These are phyloP conservation scores for Vanessa tameamea DNA, from an alignment of 1,140 invertebrate species.

Conservation along the genomic window DNA sequence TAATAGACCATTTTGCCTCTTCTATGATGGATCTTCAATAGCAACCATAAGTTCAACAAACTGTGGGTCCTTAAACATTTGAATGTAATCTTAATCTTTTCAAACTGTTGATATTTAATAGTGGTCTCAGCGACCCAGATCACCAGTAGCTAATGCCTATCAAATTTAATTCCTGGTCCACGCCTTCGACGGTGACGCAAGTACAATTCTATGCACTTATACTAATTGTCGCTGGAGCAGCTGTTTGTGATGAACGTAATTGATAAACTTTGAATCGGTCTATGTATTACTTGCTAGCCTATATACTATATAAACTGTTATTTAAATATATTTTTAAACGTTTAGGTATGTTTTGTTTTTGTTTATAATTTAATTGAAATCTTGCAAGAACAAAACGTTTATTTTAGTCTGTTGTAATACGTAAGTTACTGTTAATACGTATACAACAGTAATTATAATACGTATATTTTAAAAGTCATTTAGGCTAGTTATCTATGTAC, in stretches of 20 bases:
- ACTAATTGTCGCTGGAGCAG: conserved; percentile 57
- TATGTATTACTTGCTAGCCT: background rate
- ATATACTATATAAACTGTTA: background rate
- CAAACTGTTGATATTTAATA: conserved; percentile 5
- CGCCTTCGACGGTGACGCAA: conserved; percentile 60
- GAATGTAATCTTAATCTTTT: background rate
- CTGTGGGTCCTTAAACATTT: no score
- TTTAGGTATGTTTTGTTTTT: no score
- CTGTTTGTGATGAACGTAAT: conserved; percentile 38
- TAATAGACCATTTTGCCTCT: no score
- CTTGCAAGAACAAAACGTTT: no score
- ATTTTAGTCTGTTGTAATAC: no score
- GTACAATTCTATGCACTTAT: conserved; percentile 63
- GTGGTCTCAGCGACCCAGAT: background rate
- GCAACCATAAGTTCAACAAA: no score
- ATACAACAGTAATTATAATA: no score
- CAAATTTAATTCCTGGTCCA: conserved; percentile 60
- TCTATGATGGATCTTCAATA: no score
- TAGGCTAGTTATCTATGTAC: no score
- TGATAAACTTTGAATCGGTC: conserved; percentile 16
- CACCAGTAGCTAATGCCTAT: conserved; percentile 38
- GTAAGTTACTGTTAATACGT: no score
- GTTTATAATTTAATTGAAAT: no score
- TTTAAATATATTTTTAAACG: background rate
- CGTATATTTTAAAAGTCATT: no score